phyloP scores from a whole-genome alignment of 2,888 invertebrate species.

The Pyrochroa serraticornis region DNA sequence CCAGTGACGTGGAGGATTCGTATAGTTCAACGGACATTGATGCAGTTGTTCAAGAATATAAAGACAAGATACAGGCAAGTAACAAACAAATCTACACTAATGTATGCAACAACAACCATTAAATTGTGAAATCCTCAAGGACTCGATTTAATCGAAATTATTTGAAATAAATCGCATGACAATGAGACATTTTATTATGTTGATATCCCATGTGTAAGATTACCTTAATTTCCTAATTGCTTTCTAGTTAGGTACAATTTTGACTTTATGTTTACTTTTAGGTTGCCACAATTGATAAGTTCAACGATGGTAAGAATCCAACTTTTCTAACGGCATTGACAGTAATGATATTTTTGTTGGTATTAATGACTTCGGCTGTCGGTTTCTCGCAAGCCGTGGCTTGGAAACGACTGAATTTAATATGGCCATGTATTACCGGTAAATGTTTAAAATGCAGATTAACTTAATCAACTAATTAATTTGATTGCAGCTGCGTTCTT shows the following conservation, averaged over 20 bases:
- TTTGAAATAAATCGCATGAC: too few species aligned
- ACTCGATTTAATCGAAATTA: too few species aligned
- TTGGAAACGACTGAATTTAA: slow-evolving; percentile 40
- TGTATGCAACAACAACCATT: too few species aligned
- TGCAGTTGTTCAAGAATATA: slow-evolving; percentile 77
- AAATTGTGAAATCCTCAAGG: too few species aligned
- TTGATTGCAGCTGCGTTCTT: slow-evolving; percentile 60
- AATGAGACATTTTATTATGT: too few species aligned
- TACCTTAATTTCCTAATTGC: too few species aligned
- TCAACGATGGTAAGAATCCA: slow-evolving; percentile 45
- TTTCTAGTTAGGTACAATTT: too few species aligned
- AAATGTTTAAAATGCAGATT: slow-evolving; percentile 19
- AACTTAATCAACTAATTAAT: slow-evolving; percentile 1
- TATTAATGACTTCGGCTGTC: slow-evolving; percentile 43
- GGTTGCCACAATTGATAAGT: slow-evolving; percentile 52
- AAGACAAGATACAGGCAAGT: slow-evolving; percentile 70
- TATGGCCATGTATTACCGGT: slow-evolving; percentile 48
- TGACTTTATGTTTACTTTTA: slow-evolving; percentile 32
- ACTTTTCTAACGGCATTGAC: slow-evolving; percentile 46
- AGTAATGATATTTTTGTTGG: slow-evolving; percentile 43
- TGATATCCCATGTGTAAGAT: too few species aligned
- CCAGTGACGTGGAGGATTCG: slow-evolving; percentile 60
- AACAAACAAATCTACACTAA: too few species aligned
- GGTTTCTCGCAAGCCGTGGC: slow-evolving; percentile 44
- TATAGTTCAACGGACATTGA: slow-evolving; percentile 79